Base-by-base conservation (phyloP, 2,888 invertebrate genomes). In the Labia minor region DNA sequence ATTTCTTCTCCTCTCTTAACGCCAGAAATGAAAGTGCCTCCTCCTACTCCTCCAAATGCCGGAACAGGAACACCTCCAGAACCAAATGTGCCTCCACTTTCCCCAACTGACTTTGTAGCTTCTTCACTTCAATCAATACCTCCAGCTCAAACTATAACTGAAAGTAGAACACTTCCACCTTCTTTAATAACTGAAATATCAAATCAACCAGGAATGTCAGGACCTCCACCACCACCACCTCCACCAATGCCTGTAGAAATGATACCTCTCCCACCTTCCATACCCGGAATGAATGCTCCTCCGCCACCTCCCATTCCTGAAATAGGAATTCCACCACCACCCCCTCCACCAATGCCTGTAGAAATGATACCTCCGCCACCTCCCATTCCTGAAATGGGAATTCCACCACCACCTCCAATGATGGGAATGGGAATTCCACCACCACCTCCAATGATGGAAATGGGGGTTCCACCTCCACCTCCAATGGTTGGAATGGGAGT, bases 211-310 rank as follows among this genome's bases (percentile, higher is more conserved):
- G 4, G 14, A 3, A 21, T 10, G 10, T 1, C 26, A 14, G 19
- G 21, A 21, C 21, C 67, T 8, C 67, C 69, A 19, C 67, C 71
- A 4, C 71, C 72, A 61, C 71, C 73, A 61, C 72, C 72, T 62
- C 70, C 72, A 61, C 71, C 72, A 16, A 68, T 70, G 69, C 67
- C 69, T 4, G 68, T 62, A 21, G 37, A 14, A 11, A 14, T n/a
- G 11, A 6, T 8, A 26, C 26, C 26, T 6, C 26, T 8, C 3
- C 26, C 77, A 10, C 75, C 78, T 69, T 77, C 74, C 10, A 69
- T 69, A 72, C n/a, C 79, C 2, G 80, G 77, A 71, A 76, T 77
- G 70, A 74, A 75, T 1, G 78, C 78, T 0, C 77, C 78, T 0
- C 79, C 80, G 0, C 80, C 81, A 0, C 79, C 49, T 8, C 49